These are phyloP conservation scores for Mimumesa dahlbomi DNA, from an alignment of 2,888 invertebrate genomes.

Conservation along the genomic window DNA sequence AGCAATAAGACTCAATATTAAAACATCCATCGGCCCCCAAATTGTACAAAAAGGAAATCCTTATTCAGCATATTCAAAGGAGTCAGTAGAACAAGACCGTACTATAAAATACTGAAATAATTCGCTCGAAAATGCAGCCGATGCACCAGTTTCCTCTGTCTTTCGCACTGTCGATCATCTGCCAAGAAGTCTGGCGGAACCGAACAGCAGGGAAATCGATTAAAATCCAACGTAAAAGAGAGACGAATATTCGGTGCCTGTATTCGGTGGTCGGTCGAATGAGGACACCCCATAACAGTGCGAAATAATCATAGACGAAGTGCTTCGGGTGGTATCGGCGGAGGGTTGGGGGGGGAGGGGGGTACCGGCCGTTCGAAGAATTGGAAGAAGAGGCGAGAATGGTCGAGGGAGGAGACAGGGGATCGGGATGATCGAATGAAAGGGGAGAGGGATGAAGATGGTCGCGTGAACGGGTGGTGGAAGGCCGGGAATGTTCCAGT, in stretches of 20 bases:
- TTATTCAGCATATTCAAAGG: no score
- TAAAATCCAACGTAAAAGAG: slow-evolving; percentile 12
- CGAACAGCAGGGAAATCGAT: slow-evolving; percentile 4
- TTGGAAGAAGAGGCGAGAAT: slow-evolving; percentile 56
- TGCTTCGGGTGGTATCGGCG: slow-evolving; percentile 28
- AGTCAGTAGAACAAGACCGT: no score
- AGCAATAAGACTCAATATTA: no score
- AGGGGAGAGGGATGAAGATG: slow-evolving; percentile 56
- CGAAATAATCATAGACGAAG: slow-evolving; percentile 66
- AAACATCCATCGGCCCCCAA: no score
- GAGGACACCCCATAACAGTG: slow-evolving; percentile 38
- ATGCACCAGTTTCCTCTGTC: background rate
- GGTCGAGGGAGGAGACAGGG: slow-evolving; percentile 43
- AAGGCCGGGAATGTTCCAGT: slow-evolving; percentile 56
- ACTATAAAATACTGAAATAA: no score
- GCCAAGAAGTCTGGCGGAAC: background rate
- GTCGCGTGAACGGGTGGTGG: slow-evolving; percentile 49
- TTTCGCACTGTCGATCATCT: background rate
- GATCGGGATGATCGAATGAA: slow-evolving; percentile 59
- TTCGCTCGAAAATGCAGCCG: no score
- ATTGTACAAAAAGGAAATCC: no score
- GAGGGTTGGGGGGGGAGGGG: slow-evolving; percentile 22
- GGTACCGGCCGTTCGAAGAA: slow-evolving; percentile 51
- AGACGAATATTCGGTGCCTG: slow-evolving; percentile 18
- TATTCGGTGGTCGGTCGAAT: slow-evolving; percentile 29